A percentile compares a stretch with the other conserved stretches of the same genome.
Conservation (phyloP, 2,888 invertebrate genomes). For the Corbicula japonica region DNA sequence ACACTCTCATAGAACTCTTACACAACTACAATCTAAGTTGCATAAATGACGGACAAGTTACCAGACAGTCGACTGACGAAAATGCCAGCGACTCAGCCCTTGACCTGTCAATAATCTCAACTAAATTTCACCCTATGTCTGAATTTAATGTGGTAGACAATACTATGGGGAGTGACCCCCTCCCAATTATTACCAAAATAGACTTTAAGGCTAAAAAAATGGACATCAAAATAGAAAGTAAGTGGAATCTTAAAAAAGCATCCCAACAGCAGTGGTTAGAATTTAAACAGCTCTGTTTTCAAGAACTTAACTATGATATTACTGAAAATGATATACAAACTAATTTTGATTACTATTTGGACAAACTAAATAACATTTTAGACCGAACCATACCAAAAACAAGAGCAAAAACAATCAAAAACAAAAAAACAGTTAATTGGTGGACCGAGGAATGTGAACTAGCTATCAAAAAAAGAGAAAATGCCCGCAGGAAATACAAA, state of each 20-base stretch:
- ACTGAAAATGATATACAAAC: neutral
- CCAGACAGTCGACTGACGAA: neutral
- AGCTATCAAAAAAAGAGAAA: neutral
- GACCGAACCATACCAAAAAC: slow-evolving; percentile 3
- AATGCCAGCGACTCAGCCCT: neutral
- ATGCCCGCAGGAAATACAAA: neutral
- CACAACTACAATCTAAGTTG: neutral
- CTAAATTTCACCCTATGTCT: neutral
- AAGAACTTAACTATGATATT: neutral
- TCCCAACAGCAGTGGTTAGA: neutral
- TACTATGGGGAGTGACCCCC: slow-evolving; percentile 14
- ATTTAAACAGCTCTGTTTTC: neutral
- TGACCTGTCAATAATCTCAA: slow-evolving; percentile 5
- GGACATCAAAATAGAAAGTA: neutral
- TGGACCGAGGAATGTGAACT: neutral
- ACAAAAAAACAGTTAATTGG: neutral
- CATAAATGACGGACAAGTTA: slow-evolving; percentile 17
- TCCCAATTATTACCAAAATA: slow-evolving; percentile 1
- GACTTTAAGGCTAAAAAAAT: neutral
- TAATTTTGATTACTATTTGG: neutral
- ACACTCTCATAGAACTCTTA: slow-evolving; percentile 5
- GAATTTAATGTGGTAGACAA: slow-evolving; percentile 9
- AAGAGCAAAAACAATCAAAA: neutral
- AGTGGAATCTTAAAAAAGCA: neutral
- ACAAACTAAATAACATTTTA: neutral